These are phyloP conservation scores for Oryzias celebensis DNA, from an alignment of 2,113 vertebrate species.

Conservation along the genomic window DNA sequence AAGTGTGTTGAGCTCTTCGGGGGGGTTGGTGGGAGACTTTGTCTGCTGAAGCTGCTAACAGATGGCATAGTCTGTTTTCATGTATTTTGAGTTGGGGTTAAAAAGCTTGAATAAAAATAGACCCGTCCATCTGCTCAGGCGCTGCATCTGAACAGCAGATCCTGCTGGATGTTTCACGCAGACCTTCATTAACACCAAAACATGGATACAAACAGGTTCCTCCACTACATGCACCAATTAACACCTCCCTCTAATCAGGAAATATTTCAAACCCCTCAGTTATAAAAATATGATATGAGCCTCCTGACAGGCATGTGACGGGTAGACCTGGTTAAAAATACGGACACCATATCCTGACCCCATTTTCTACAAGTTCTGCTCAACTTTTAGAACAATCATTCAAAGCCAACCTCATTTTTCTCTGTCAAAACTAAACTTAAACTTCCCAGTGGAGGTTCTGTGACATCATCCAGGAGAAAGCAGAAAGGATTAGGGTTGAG, in stretches of 20 bases:
- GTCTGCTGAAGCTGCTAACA: constrained; percentile 34
- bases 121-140: constrained; percentile 46
- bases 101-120: constrained; percentile 49
- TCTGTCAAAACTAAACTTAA: too few species aligned
- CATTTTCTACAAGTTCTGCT: too few species aligned
- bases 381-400: too few species aligned
- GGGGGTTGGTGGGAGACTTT: constrained; percentile 2
- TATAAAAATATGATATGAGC: too few species aligned
- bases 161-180: background rate
- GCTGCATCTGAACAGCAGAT: constrained; percentile 10
- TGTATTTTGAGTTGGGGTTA: constrained; percentile 59
- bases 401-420: too few species aligned
- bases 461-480: too few species aligned
- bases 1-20: constrained; percentile 7
- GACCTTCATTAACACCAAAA: constrained; percentile 1
- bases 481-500: too few species aligned
- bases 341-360: too few species aligned
- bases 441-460: too few species aligned
- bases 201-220: background rate
- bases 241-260: background rate
- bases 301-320: too few species aligned
- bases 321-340: too few species aligned
- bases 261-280: background rate
- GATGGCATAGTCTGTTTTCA: constrained; percentile 51
- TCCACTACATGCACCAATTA: background rate